phyloP scores from a whole-genome alignment of 2,888 invertebrate genomes.

The Parthenolecanium corni region DNA sequence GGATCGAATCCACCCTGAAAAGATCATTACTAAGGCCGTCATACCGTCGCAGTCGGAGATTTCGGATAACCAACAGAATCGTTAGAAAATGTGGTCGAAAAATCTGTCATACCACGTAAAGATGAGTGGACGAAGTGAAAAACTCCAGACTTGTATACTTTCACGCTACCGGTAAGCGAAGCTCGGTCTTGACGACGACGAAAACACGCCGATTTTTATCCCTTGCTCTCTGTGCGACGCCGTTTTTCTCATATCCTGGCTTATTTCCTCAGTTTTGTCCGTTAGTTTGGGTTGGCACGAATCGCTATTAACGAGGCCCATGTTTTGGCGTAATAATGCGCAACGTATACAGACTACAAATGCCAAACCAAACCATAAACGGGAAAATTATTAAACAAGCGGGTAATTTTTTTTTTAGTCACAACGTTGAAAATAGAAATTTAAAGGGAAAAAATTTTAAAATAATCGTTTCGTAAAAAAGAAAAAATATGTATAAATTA shows the following conservation, averaged over 20 bases:
- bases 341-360: slow-evolving; percentile 33
- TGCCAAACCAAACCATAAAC: slow-evolving; percentile 44
- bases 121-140: no score
- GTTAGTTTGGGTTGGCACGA: slow-evolving; percentile 56
- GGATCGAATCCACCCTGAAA: no score
- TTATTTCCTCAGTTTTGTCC: slow-evolving; percentile 39
- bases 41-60: no score
- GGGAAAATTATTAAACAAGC: slow-evolving; percentile 18
- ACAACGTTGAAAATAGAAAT: neutral
- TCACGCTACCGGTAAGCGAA: neutral
- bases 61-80: no score
- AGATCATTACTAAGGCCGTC: no score
- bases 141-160: no score
- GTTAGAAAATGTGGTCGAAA: no score
- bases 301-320: slow-evolving; percentile 44
- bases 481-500: neutral
- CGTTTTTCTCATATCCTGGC: slow-evolving; percentile 30
- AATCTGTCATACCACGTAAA: no score
- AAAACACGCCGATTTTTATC: slow-evolving; percentile 15
- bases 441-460: neutral
- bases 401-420: slow-evolving; percentile 7
- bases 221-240: slow-evolving; percentile 40
- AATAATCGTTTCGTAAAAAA: slow-evolving; percentile 31
- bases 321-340: slow-evolving; percentile 51
- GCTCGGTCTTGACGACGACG: slow-evolving; percentile 5